phyloP scores from a whole-genome alignment of 2,113 vertebrate species.

The Oreotrochilus melanogaster region DNA sequence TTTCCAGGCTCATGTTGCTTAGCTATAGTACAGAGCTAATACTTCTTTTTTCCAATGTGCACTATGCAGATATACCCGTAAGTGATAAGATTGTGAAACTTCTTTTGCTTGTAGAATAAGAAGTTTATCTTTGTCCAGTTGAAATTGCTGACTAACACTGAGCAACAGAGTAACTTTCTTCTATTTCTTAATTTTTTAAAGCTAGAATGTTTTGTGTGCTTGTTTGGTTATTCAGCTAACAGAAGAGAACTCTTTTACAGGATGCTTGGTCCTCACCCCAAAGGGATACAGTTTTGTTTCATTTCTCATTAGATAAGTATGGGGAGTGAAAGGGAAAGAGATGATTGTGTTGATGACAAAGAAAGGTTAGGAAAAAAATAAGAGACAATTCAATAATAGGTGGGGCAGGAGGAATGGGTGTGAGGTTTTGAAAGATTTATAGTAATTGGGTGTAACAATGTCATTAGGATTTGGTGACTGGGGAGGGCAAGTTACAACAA shows the following conservation, averaged over 20 bases:
- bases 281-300: neutral
- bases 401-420: neutral
- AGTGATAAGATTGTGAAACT: neutral
- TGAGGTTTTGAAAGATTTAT: neutral
- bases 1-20: neutral
- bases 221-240: neutral
- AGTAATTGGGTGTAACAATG: neutral
- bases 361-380: neutral
- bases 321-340: neutral
- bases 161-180: neutral
- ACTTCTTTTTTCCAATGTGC: neutral
- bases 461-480: neutral
- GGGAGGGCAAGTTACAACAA: neutral
- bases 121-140: neutral
- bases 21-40: neutral
- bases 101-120: neutral
- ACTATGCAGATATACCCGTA: neutral
- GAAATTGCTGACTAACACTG: neutral
- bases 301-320: neutral
- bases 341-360: neutral
- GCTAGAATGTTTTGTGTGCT: neutral
- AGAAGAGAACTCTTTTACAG: neutral
- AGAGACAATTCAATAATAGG: neutral
- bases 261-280: neutral
- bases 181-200: neutral